Percentiles rank a stretch among this genome's conserved stretches.
Conservation (phyloP, 1,140 invertebrate species). For the Pseudoatta argentina region DNA sequence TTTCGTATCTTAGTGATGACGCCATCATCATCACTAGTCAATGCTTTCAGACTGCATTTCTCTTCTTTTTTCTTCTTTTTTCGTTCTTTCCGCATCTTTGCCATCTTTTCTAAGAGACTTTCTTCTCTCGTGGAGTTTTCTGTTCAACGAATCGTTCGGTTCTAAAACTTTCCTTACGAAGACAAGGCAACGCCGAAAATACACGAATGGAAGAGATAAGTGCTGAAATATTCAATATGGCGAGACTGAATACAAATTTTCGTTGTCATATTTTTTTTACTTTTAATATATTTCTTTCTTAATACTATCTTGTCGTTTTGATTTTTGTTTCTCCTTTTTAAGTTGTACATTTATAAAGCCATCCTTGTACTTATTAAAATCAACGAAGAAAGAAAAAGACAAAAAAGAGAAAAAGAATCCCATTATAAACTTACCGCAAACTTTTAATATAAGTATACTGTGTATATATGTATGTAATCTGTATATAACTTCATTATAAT, state of each 20-base stretch:
- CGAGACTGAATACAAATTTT: conserved; percentile 6
- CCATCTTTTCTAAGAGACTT: conserved; percentile 33
- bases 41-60: conserved; percentile 37
- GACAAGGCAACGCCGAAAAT: conserved; percentile 19
- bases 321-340: not conserved
- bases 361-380: conserved; percentile 10
- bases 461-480: not conserved
- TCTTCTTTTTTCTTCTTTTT: not conserved
- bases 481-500: conserved; percentile 6
- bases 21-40: conserved; percentile 7
- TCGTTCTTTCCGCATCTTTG: not conserved
- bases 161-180: conserved; percentile 35
- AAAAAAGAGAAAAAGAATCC: not conserved
- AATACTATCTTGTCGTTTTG: not conserved
- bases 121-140: not conserved
- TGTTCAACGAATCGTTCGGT: conserved; percentile 34
- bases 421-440: conserved; percentile 3
- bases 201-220: conserved; percentile 35
- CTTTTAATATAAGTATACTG: not conserved
- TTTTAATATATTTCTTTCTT: not conserved
- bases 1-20: not conserved
- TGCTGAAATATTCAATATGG: conserved; percentile 38
- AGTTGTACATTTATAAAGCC: not conserved
- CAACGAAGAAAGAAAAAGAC: not conserved
- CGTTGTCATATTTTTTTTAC: not conserved